phyloP scores from a whole-genome alignment of 2,797 vertebrate genomes.

The Arnoldichthys spilopterus region DNA sequence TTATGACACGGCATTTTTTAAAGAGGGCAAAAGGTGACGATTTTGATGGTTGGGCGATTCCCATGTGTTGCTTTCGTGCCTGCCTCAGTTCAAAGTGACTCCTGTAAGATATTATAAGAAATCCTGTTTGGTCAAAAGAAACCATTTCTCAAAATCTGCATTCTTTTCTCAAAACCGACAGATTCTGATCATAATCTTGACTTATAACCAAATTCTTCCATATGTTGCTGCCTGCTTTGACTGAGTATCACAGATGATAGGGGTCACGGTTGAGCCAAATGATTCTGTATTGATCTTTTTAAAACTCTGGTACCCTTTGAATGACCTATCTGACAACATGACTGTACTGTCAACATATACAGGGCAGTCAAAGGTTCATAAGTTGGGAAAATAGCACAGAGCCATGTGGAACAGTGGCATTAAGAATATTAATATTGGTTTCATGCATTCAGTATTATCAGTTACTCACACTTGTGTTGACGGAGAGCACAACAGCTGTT shows the following conservation, averaged over 20 bases:
- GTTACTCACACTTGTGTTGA: too few relatives aligned
- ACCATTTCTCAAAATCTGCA: neutral
- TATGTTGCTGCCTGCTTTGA: neutral
- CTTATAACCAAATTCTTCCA: conserved; percentile 18
- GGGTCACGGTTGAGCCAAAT: neutral
- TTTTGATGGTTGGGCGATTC: conserved; percentile 42
- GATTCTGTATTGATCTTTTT: conserved; percentile 16
- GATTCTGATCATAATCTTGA: neutral
- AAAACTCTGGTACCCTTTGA: neutral
- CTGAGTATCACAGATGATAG: neutral
- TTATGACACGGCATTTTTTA: conserved; percentile 47
- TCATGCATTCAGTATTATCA: too few relatives aligned
- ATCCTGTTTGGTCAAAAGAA: neutral
- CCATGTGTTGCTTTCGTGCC: conserved; percentile 28
- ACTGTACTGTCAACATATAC: neutral
- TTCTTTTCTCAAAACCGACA: neutral
- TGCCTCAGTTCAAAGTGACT: conserved; percentile 29
- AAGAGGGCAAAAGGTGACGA: conserved; percentile 2
- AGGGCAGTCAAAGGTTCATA: neutral
- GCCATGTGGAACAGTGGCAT: too few relatives aligned
- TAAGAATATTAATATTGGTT: too few relatives aligned
- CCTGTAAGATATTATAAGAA: neutral
- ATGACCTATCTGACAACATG: neutral
- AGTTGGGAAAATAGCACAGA: neutral
- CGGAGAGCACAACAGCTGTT: too few relatives aligned